phyloP scores from a whole-genome alignment of 1,140 invertebrate genomes.

The Mactra quadrangularis region DNA sequence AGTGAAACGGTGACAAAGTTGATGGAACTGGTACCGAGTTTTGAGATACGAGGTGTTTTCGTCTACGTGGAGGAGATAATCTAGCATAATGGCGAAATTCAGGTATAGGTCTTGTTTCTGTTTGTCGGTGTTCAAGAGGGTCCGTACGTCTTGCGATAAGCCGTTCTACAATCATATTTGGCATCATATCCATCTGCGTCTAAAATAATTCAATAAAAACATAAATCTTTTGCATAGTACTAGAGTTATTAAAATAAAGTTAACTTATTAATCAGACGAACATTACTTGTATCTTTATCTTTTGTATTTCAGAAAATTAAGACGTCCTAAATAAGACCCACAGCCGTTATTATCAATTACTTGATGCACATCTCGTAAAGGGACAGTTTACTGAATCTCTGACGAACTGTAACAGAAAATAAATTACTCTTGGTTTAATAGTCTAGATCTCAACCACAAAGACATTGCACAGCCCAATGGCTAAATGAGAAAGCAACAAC shows the following conservation, averaged over 20 bases:
- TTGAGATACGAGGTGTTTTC: constrained; percentile 32
- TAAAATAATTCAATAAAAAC: constrained; percentile 6
- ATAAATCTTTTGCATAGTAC: neutral
- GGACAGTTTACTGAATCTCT: too few species aligned
- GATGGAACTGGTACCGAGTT: constrained; percentile 33
- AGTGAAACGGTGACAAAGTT: constrained; percentile 29
- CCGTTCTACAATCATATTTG: constrained; percentile 55
- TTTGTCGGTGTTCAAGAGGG: constrained; percentile 20
- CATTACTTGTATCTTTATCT: neutral
- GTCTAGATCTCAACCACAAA: too few species aligned
- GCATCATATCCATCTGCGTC: constrained; percentile 56
- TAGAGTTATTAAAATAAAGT: neutral
- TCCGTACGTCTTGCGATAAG: constrained; percentile 32
- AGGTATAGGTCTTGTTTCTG: constrained; percentile 30
- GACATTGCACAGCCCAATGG: too few species aligned
- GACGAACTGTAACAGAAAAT: too few species aligned
- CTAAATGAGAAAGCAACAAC: too few species aligned
- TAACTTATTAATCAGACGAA: neutral
- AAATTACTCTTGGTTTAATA: too few species aligned
- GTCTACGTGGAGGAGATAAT: constrained; percentile 33
- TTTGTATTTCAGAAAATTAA: too few species aligned
- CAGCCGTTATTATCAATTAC: too few species aligned
- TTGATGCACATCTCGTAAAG: too few species aligned
- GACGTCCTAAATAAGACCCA: too few species aligned
- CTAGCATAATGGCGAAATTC: constrained; percentile 30